A percentile compares a stretch with the other conserved stretches of the same genome.
Conservation (phyloP, 2,113 vertebrate genomes). For the Oreotrochilus melanogaster region DNA sequence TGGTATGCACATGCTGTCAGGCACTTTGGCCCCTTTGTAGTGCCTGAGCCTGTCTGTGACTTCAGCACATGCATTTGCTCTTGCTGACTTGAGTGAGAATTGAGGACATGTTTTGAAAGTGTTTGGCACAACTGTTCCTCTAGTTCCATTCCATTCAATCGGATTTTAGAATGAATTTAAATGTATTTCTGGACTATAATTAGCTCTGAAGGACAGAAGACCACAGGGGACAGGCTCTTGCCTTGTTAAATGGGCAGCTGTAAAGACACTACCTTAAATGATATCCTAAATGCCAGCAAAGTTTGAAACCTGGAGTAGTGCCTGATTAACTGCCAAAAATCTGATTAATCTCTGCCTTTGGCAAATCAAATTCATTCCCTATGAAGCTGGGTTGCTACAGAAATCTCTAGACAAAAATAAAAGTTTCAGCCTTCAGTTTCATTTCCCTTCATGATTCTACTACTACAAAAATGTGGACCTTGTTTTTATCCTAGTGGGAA, state of each 20-base stretch:
- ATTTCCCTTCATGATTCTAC: neutral
- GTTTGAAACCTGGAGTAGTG: neutral
- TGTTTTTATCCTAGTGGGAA: constrained; percentile 9
- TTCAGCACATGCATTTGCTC: neutral
- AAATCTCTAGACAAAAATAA: neutral
- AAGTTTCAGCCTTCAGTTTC: neutral
- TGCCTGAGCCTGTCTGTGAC: neutral
- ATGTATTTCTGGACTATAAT: neutral
- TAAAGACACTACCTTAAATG: neutral
- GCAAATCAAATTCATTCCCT: neutral
- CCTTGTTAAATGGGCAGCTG: neutral
- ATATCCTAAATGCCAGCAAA: neutral
- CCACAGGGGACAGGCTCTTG: neutral
- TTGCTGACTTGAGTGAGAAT: neutral
- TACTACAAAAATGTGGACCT: neutral
- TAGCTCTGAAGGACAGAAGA: neutral
- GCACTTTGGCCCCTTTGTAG: neutral
- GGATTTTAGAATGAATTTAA: constrained; percentile 39
- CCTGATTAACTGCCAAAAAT: neutral
- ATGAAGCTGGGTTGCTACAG: neutral
- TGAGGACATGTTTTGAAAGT: neutral
- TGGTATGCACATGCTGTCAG: rapidly evolving
- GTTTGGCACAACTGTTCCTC: neutral
- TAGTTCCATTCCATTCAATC: neutral
- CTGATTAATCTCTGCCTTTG: neutral